Percentiles rank a stretch among this genome's conserved stretches.
Evolutionary conservation across 2,113 vertebrate species (phyloP).

Genomic region (Trichomycterus rosablanca): DNA sequence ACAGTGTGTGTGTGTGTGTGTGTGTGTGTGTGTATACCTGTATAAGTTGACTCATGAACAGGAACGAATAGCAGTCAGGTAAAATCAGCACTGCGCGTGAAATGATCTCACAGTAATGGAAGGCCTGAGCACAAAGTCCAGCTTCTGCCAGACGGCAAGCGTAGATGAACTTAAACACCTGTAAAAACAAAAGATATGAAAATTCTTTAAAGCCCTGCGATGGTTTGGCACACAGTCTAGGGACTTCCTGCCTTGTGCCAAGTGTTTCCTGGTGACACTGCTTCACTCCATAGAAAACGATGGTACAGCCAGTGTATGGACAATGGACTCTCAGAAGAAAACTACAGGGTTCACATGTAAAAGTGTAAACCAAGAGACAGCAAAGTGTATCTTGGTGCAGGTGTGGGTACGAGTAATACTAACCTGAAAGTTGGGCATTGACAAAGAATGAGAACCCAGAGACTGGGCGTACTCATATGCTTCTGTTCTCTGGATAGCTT

Average conservation of each 20-base stretch:
- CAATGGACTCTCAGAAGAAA: too few species aligned
- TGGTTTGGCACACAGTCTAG: too few species aligned
- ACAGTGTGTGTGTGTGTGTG: neutral
- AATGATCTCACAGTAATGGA: constrained; percentile 96
- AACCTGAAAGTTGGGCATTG: constrained; percentile 89
- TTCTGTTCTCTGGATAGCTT: constrained; percentile 94
- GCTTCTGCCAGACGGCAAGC: constrained; percentile 88
- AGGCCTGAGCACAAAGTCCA: constrained; percentile 88
- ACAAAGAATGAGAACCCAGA: constrained; percentile 77
- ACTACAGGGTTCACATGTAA: too few species aligned
- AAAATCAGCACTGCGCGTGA: constrained; percentile 76
- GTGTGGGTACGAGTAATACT: neutral
- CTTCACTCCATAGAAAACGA: too few species aligned
- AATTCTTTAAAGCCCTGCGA: too few species aligned
- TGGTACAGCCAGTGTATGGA: too few species aligned
- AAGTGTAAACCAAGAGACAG: too few species aligned
- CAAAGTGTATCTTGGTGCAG: too few species aligned
- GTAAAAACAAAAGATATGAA: constrained; percentile 1
- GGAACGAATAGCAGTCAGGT: constrained; percentile 73
- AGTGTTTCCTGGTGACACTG: too few species aligned
- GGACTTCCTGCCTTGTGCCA: too few species aligned
- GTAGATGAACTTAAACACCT: constrained; percentile 98
- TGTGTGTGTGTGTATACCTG: constrained; percentile 68
- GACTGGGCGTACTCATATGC: constrained; percentile 93
- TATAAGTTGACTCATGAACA: constrained; percentile 82